Evolutionary conservation across 2,888 invertebrate genomes (phyloP).

Genomic region (Hesperia comma): DNA sequence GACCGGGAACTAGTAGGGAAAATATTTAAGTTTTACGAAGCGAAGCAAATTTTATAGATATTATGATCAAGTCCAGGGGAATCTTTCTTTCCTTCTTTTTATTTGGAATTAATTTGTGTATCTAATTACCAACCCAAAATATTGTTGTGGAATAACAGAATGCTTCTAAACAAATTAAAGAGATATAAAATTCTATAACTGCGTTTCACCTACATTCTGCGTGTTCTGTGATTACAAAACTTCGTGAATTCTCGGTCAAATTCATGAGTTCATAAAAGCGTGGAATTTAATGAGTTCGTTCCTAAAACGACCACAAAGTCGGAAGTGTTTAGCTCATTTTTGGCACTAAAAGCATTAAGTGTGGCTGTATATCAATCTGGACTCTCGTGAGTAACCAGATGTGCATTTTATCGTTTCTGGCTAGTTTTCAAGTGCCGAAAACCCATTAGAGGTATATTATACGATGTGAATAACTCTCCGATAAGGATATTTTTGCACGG

Average conservation of each 20-base stretch:
- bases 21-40: too few species aligned
- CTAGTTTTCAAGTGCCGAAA: constrained; percentile 81
- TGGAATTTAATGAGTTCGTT: constrained; percentile 20
- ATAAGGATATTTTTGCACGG: constrained; percentile 63
- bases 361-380: constrained; percentile 71
- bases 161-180: neutral
- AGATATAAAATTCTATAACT: neutral
- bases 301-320: constrained; percentile 40
- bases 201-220: constrained; percentile 21
- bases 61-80: too few species aligned
- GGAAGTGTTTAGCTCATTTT: constrained; percentile 62
- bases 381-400: constrained; percentile 72
- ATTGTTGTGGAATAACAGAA: too few species aligned
- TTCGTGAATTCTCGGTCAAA: constrained; percentile 25
- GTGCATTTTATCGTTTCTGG: constrained; percentile 77
- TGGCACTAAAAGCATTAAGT: constrained; percentile 71
- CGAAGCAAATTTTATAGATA: too few species aligned
- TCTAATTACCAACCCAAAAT: too few species aligned
- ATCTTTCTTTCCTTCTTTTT: too few species aligned
- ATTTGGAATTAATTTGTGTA: too few species aligned
- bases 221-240: constrained; percentile 14
- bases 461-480: constrained; percentile 64
- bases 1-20: too few species aligned
- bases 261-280: constrained; percentile 35
- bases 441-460: constrained; percentile 76